These are phyloP conservation scores for Pygocentrus nattereri DNA, from an alignment of 2,797 vertebrate species.

Conservation along the genomic window DNA sequence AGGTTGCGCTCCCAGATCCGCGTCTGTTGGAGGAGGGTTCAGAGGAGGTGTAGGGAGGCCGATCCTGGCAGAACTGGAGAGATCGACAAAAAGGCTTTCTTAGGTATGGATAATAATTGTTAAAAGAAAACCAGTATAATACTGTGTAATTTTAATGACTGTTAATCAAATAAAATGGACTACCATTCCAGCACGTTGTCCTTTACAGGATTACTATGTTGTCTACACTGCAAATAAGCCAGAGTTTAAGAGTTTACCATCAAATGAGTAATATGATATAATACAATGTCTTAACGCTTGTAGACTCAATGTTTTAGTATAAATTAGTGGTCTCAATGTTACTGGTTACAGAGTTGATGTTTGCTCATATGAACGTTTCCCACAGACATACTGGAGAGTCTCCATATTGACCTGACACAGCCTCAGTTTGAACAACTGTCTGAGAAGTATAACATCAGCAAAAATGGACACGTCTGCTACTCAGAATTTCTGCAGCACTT, in stretches of 20 bases:
- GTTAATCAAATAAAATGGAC: no score
- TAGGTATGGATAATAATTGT: slow-evolving; percentile 38
- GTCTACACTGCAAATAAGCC: background rate
- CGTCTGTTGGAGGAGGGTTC: slow-evolving; percentile 76
- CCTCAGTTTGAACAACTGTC: slow-evolving; percentile 74
- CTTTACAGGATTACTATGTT: background rate
- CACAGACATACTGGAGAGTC: slow-evolving; percentile 47
- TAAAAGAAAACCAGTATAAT: background rate
- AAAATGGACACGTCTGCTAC: slow-evolving; percentile 72
- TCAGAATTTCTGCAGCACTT: slow-evolving; percentile 72
- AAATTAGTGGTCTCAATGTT: background rate
- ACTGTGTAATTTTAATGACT: background rate
- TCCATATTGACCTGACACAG: slow-evolving; percentile 45
- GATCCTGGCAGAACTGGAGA: slow-evolving; percentile 67
- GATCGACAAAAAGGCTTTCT: slow-evolving; percentile 43
- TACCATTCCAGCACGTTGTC: no score
- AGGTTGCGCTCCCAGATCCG: slow-evolving; percentile 69
- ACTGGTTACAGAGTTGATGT: background rate
- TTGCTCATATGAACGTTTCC: background rate
- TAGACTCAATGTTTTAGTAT: background rate
- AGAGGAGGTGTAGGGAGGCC: slow-evolving; percentile 72
- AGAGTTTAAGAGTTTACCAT: background rate
- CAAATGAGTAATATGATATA: no score
- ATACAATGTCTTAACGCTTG: no score
- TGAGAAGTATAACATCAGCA: slow-evolving; percentile 72